Base-by-base conservation (phyloP, 1,140 invertebrate genomes). In the Paraescarpia echinospica region DNA sequence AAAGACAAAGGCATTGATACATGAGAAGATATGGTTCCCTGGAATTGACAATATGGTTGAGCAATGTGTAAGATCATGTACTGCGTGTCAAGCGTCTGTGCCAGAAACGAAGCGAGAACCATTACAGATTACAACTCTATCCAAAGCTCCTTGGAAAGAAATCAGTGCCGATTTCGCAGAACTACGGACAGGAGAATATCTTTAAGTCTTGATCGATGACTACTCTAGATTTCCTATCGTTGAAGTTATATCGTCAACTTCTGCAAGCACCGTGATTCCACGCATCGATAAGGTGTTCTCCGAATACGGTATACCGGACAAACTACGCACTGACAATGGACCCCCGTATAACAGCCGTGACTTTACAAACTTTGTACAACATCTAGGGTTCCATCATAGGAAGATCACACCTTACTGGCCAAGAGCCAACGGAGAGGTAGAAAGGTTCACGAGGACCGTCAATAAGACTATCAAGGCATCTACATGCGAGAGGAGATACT, bases 1-100 rank as follows among this genome's bases (percentile, higher is more conserved):
- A 34, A 91, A 35, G 33, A 91, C 91, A 35, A 91, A 91, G 34
- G 34, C 91, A 27, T 31, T 91, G 48, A 4, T 91, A 27, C 34
- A 34, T 27, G 91, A 91, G 31, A 41, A 91, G n/a, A 59, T 91
- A 33, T 91, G 91, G 91, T 91, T 91, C 41, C 48, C 35, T 41
- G 91, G 91, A 35, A 91, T 91, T n/a, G 91, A 91, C 48, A 91
- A 48, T 5, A 35, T 41, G 48, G 91, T 91, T 1, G 91, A 91
- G 41, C 33, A 35, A 27, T 22, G 34, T 33, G 91, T 33, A 14
- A 91, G 12, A 35, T 91, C 34, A 12, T n/a, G 91, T 33, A 51
- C 18, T 0, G 18, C 8, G n/a, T n/a, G n/a, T n/a, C n/a, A n/a
- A n/a, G n/a, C 59, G 14, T 33, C 33, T 48, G 48, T 48, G 8